Conservation (phyloP, 2,888 invertebrate species). For the Pelosia muscerda region DNA sequence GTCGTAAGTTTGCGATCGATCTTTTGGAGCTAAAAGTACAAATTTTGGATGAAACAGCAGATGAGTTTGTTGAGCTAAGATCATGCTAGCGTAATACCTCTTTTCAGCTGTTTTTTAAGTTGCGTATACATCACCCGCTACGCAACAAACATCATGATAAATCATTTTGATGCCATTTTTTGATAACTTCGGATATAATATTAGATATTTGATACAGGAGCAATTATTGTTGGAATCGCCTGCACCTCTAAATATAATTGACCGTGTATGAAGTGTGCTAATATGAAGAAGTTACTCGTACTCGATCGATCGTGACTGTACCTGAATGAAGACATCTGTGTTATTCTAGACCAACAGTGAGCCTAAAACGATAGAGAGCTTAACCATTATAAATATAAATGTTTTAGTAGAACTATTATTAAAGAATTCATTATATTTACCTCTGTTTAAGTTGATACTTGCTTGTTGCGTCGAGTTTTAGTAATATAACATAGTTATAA, state of each 20-base stretch:
- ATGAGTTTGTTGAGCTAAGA: slow-evolving; percentile 31
- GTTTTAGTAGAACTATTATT: slow-evolving; percentile 82
- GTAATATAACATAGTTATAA: slow-evolving; percentile 77
- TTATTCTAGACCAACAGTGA: slow-evolving; percentile 75
- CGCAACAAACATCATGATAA: slow-evolving; percentile 27
- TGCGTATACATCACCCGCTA: slow-evolving; percentile 42
- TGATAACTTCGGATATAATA: slow-evolving; percentile 8
- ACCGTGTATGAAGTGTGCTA: slow-evolving; percentile 37
- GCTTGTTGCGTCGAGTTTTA: slow-evolving; percentile 80
- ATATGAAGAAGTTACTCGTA: slow-evolving; percentile 10
- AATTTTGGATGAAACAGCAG: slow-evolving; percentile 9
- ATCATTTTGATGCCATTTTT: slow-evolving; percentile 15
- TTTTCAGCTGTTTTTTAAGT: slow-evolving; percentile 40
- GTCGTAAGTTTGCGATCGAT: slow-evolving; percentile 36
- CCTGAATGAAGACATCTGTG: slow-evolving; percentile 68
- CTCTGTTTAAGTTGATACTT: slow-evolving; percentile 81
- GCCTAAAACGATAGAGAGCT: slow-evolving; percentile 86
- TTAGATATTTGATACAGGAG: slow-evolving; percentile 33
- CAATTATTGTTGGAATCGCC: slow-evolving; percentile 59
- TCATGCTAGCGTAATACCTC: slow-evolving; percentile 42
- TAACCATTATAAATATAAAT: slow-evolving; percentile 80
- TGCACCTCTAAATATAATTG: slow-evolving; percentile 61
- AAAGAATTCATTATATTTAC: slow-evolving; percentile 82
- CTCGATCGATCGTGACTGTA: slow-evolving; percentile 34
- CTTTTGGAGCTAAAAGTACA: slow-evolving; percentile 13